Conservation (phyloP, 2,888 invertebrate species). For the Pristionchus entomophagus region DNA sequence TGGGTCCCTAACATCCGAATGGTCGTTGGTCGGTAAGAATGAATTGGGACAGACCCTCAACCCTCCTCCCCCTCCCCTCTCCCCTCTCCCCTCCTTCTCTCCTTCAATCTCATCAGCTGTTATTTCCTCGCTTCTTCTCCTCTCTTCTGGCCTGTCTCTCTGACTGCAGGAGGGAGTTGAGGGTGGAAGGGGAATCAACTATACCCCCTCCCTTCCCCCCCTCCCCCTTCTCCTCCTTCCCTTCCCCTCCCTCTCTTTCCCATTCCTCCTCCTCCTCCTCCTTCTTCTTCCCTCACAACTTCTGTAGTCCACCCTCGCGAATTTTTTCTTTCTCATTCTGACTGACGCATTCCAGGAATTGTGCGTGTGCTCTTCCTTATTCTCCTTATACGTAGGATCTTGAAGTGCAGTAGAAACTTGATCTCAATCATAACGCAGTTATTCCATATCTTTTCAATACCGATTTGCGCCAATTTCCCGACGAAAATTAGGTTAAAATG, state of each 20-base stretch:
- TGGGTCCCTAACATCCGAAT: no score
- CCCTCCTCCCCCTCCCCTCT: background rate
- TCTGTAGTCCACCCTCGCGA: conserved; percentile 14
- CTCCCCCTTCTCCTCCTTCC: conserved; percentile 53
- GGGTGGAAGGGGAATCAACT: conserved; percentile 65
- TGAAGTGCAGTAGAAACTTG: no score
- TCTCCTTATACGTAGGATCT: no score
- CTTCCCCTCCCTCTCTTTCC: background rate
- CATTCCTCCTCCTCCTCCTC: background rate
- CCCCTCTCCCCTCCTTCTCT: no score
- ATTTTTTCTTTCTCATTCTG: background rate
- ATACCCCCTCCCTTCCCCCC: conserved; percentile 59
- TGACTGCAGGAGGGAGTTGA: conserved; percentile 76
- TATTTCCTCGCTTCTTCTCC: conserved; percentile 87
- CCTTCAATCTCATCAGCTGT: conserved; percentile 61
- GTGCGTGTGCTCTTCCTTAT: no score
- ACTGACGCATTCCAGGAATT: no score
- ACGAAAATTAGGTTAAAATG: no score
- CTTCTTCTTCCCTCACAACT: background rate
- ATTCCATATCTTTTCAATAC: no score
- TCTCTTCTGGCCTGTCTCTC: no score
- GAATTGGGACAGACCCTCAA: background rate
- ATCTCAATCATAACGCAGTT: background rate
- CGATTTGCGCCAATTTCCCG: no score
- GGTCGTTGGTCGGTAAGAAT: no score